phyloP scores from a whole-genome alignment of 2,113 vertebrate species.

The Nibea albiflora region DNA sequence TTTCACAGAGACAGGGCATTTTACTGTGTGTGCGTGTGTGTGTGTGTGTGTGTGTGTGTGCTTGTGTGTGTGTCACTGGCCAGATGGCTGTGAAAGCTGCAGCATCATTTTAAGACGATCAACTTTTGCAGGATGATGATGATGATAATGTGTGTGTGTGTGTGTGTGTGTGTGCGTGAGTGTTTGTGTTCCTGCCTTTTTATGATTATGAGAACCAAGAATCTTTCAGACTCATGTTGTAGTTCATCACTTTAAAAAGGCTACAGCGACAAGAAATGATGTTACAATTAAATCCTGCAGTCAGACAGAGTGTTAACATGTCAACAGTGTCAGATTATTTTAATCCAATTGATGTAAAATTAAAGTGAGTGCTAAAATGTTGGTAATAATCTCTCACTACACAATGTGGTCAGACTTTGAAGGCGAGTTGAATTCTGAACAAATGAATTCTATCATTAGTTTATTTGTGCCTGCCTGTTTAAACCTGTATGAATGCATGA shows the following conservation, averaged over 20 bases:
- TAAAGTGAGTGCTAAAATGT: too few relatives aligned
- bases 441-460: too few relatives aligned
- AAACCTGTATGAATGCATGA: too few relatives aligned
- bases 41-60: not conserved
- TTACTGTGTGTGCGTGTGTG: not conserved
- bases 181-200: constrained; percentile 31
- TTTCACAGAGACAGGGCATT: constrained; percentile 11
- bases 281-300: not conserved
- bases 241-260: constrained; percentile 35
- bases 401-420: too few relatives aligned
- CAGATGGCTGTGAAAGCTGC: constrained; percentile 63
- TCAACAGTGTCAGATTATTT: too few relatives aligned
- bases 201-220: constrained; percentile 18
- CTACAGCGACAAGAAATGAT: not conserved
- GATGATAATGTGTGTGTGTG: not conserved
- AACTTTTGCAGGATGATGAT: constrained; percentile 20
- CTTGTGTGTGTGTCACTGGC: constrained; percentile 14
- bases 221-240: constrained; percentile 39
- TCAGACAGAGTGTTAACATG: not conserved
- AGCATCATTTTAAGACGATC: constrained; percentile 41
- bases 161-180: constrained; percentile 26
- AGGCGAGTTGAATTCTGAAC: too few relatives aligned
- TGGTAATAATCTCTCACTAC: too few relatives aligned
- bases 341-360: too few relatives aligned
- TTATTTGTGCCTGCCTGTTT: too few relatives aligned